Percentiles rank a stretch among this genome's conserved stretches.
These are phyloP conservation scores for Heliconius hermathena DNA, from an alignment of 1,140 invertebrate genomes.

Conservation along the genomic window DNA sequence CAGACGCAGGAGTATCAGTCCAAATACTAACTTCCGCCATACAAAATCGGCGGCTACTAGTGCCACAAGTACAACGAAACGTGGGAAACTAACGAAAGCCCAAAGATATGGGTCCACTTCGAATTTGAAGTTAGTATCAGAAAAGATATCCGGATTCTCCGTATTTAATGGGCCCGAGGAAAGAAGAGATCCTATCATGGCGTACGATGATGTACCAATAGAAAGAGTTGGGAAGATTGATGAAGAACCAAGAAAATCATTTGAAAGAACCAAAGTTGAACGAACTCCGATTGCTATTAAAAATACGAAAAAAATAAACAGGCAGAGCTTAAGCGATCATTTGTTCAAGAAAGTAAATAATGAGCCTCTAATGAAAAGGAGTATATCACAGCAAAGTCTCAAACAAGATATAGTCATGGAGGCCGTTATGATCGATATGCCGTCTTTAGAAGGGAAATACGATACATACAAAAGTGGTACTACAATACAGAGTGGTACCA, in stretches of 20 bases:
- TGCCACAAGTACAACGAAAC: slow-evolving; percentile 56
- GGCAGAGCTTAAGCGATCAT: slow-evolving; percentile 66
- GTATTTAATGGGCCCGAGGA: slow-evolving; percentile 57
- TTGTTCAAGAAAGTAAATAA: slow-evolving; percentile 50
- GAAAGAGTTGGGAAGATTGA: slow-evolving; percentile 41
- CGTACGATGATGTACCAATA: slow-evolving; percentile 54
- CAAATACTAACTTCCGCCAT: slow-evolving; percentile 40
- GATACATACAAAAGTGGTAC: slow-evolving; percentile 53
- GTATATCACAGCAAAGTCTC: slow-evolving; percentile 66
- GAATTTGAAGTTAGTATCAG: slow-evolving; percentile 69
- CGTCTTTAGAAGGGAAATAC: slow-evolving; percentile 59
- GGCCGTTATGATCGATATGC: slow-evolving; percentile 71
- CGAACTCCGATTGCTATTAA: slow-evolving; percentile 17
- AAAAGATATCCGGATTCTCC: slow-evolving; percentile 73
- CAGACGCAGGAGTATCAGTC: slow-evolving; percentile 61
- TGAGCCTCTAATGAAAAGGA: slow-evolving; percentile 51
- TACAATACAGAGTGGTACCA: slow-evolving; percentile 29
- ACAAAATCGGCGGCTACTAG: slow-evolving; percentile 61
- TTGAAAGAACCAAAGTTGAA: slow-evolving; percentile 50
- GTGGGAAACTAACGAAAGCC: slow-evolving; percentile 58
- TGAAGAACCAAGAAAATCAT: slow-evolving; percentile 41
- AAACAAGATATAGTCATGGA: slow-evolving; percentile 69
- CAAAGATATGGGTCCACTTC: slow-evolving; percentile 67
- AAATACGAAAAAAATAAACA: slow-evolving; percentile 52
- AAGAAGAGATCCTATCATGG: slow-evolving; percentile 60